These are phyloP conservation scores for Diachasma alloeum DNA, from an alignment of 1,140 invertebrate species.

Conservation along the genomic window DNA sequence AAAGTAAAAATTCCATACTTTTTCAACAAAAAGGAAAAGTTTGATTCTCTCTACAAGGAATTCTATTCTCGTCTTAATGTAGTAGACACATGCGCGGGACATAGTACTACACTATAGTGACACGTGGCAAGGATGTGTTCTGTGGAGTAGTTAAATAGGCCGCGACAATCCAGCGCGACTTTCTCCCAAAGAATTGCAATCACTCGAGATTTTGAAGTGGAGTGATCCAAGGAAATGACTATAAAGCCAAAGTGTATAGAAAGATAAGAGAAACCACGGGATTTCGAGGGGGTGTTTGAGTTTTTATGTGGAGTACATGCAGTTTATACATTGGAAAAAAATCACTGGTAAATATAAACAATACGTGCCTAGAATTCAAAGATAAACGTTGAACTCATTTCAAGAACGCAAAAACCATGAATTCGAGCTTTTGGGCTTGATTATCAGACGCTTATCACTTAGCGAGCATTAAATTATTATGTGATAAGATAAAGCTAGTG, in stretches of 20 bases:
- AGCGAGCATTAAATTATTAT: not conserved
- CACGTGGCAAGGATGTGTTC: conserved; percentile 14
- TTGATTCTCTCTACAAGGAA: no score
- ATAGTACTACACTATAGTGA: not conserved
- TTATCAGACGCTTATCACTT: not conserved
- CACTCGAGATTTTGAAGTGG: not conserved
- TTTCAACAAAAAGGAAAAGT: no score
- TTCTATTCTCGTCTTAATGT: no score
- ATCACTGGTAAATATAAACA: no score
- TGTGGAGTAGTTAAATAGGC: conserved; percentile 49
- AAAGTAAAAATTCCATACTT: no score
- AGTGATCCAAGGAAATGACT: no score
- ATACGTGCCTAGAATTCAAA: no score
- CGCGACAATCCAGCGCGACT: conserved; percentile 53
- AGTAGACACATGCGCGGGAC: not conserved
- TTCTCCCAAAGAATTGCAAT: conserved; percentile 44
- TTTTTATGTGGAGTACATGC: no score
- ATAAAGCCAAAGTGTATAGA: not conserved
- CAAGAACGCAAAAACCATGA: not conserved
- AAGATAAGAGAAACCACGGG: not conserved
- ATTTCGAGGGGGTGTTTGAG: no score
- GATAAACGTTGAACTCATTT: no score
- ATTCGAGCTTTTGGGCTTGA: not conserved
- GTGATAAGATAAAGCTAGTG: not conserved
- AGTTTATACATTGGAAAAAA: no score